A percentile compares a stretch with the other conserved stretches of the same genome.
phyloP scores from a whole-genome alignment of 2,797 vertebrate species.

The Novumbra hubbsi region DNA sequence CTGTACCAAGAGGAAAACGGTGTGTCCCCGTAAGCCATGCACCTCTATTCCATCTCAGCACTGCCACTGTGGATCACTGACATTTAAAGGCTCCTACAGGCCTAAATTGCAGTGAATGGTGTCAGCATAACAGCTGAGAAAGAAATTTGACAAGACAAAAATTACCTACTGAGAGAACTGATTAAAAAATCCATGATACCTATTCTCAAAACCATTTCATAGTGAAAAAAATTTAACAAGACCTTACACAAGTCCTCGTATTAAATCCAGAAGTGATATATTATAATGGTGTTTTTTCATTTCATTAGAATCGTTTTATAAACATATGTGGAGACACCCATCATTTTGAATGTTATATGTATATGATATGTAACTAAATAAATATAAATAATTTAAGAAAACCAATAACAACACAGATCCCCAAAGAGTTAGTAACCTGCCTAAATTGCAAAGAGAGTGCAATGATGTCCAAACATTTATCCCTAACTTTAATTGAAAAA shows the following conservation, averaged over 20 bases:
- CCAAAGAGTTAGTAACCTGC: neutral
- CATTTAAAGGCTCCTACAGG: constrained; percentile 63
- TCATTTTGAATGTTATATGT: no score
- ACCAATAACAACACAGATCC: neutral
- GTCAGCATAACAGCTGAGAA: constrained; percentile 51
- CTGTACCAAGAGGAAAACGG: constrained; percentile 64
- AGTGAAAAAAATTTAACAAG: neutral
- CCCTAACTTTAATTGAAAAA: no score
- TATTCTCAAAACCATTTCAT: constrained; percentile 25
- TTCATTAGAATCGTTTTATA: neutral
- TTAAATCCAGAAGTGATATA: neutral
- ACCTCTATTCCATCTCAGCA: constrained; percentile 58
- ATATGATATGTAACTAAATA: neutral
- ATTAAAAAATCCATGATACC: constrained; percentile 38
- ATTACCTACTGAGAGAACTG: constrained; percentile 11
- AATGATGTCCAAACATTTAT: no score
- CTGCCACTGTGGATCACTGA: constrained; percentile 59
- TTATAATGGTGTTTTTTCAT: neutral
- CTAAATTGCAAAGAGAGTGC: no score
- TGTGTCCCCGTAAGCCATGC: constrained; percentile 64
- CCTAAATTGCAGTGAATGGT: constrained; percentile 42
- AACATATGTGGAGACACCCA: neutral
- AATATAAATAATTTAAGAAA: constrained; percentile 19
- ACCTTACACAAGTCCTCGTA: neutral
- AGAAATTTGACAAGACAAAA: constrained; percentile 53